Evolutionary conservation across 2,888 invertebrate species (phyloP), one percentile per base, ranked within the genome.

Genomic region (Thymelicus acteon): DNA sequence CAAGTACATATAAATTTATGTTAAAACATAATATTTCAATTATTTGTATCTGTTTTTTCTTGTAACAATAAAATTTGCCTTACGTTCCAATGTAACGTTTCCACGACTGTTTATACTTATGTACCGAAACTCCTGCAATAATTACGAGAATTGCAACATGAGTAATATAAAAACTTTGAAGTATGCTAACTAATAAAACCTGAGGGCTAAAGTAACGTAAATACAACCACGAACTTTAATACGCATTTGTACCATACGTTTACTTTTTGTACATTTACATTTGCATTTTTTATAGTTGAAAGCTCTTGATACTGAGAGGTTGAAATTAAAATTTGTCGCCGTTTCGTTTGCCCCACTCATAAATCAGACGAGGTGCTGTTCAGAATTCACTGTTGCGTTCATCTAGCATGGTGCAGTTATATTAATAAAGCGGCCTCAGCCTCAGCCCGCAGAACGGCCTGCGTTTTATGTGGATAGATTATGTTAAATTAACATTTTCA

Each of bases 301-400:
- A 63, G 19, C 74, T 67, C 73, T 73, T 72, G 61, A 74, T 72
- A 75, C 69, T 70, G 72, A 74, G 67, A 74, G 75, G 73, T 71
- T 75, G 67, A 76, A 76, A 75, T 75, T 75, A 71, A 69, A 75
- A 74, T 73, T 75, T 75, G 73, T 74, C 73, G 68, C 72, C 74
- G 74, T 73, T 77, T 73, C 73, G 72, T 76, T 77, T 71, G 75
- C 75, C 75, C 75, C 73, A 77, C 78, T 79, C 78, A 76, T 77
- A 75, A 79, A 78, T 79, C 77, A 79, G 72, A 76, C 75, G 73
- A 73, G 77, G 75, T 73, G 75, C 73, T 76, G 73, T 79, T 77
- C 77, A 77, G 73, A 77, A 71, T 61, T 76, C 77, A 77, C 75
- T 74, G 76, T 76, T 75, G 76, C 77, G 74, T 77, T 75, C 74